Base-by-base conservation (phyloP, 92 coral and sea anemone species). In the Metridium senile region DNA sequence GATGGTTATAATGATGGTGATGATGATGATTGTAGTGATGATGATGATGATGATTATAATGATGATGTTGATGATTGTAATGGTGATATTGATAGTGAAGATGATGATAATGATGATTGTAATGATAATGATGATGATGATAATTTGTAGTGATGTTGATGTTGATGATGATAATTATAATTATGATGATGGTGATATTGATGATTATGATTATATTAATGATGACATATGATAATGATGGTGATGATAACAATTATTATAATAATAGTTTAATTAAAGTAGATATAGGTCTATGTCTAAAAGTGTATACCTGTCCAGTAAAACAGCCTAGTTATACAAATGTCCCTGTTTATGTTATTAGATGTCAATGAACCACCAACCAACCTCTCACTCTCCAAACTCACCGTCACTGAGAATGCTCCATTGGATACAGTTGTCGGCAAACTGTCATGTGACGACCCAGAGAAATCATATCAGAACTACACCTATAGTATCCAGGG, bases 351-450 rank as follows among this genome's bases (percentile, higher is more conserved):
- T 16, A 46, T 70, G 13, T 53, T 58, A 23, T 20, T 57, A 81
- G 93, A 94, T 81, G 90, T 82, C 47, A 94, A 94, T 65, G 98
- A 91, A 77, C 76, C 85, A 34, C 98, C 98, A 58, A 86, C 86
- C 32, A 68, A 74, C 18, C 66, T 94, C 56, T 81, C 76, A 31
- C 64, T 94, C 21, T 89, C 94, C 57, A 84, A 84, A 46, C 77
- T 54, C 32, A 59, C 57, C n/a, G 82, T 94, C 7, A 68, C 78
- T 27, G 98, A 94, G 81, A 94, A 94, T 79, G 83, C 97, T 18
- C 90, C 87, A 19, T 33, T 47, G 27, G 84, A 78, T 33, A 87
- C 91, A 26, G 52, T 88, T 13, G 91, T 94, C 26, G 98, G 98
- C 33, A 59, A 74, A 25, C 79, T 94, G 45, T 86, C 94, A 7